Base-by-base conservation (phyloP, 2,888 invertebrate genomes). In the Mythimna albipuncta region DNA sequence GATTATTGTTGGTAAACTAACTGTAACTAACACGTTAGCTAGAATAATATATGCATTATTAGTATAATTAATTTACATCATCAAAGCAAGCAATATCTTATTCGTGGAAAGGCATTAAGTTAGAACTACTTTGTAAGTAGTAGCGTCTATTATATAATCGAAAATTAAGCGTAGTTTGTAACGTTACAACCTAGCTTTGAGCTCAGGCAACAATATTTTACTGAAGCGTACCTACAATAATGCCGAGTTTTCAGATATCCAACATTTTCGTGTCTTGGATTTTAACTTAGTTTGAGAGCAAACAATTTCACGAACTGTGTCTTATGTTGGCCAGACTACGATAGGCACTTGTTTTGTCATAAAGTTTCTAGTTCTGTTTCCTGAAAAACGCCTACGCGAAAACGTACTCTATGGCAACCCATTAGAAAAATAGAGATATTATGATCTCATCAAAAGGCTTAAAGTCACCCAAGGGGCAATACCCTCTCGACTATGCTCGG, bases 81-180 rank as follows among this genome's bases (percentile, higher is more conserved):
- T 84, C 77, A 83, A 71, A 81, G 71, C 70, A 64, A 58, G 64
- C 57, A 52, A 72, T 62, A 72, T 77, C 68, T 64, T 68, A 71
- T 83, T 83, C 52, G 55, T 57, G 19, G 61, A 66, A 68, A 47
- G 65, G 47, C 64, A 74, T 83, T 58, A 81, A 77, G 64, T 72
- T 70, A 57, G 58, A 72, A 72, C 67, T 74, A 72, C 77, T 82
- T 58, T 63, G 66, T 67, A 63, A 77, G 71, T 64, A 77, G 59
- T 68, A 74, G 57, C 69, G 59, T 19, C 63, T 77, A 64, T 69
- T 77, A 77, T 26, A 11, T 75, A 47, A 71, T 75, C 69, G 64
- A 79, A 75, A 54, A 69, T 69, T 47, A 79, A 75, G 32, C 66
- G 54, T 32, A 69, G 47, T 69, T 64, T 32, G 62, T 61, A 57